Evolutionary conservation across 2,888 invertebrate genomes (phyloP), one percentile per base, ranked within the genome.

Genomic region (Caenorhabditis drosophilae): DNA sequence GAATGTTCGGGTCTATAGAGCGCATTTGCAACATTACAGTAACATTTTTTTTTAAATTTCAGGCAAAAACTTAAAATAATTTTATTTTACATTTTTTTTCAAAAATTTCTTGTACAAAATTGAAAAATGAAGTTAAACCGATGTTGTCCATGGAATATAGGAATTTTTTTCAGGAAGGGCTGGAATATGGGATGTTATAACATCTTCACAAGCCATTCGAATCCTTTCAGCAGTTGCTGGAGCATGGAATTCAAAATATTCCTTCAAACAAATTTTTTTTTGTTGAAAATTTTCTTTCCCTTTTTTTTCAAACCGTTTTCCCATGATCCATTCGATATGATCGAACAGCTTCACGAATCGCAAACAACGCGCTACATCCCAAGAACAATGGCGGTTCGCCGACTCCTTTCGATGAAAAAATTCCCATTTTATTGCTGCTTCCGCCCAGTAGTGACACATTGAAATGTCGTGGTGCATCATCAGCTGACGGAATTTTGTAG

Each of bases 341-440:
- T 73, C 88, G 87, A 52, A 96, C 89, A 0, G 95, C 95, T 46
- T 81, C 76, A 57, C 90, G 91, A 66, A 94, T 92, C 0, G 95
- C 95, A 83, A 92, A 94, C 84, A 91, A 91, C 0, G 89, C 89
- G 0, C 93, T 89, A n/a, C 90, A 88, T 22, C 93, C 92, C 68
- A 95, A 87, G 83, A 95, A 93, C 4, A 96, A 85, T 0, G 96
- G 96, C 0, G 96, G 96, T 84, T 97, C 96, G 0, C 96, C 96
- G 35, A 96, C 90, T 63, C 93, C 96, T 92, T 96, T 96, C 1
- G 95, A 96, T 0, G 95, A 94, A 84, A 91, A 95, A 7, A 96
- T 91, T 20, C 94, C 95, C 80, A 90, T 88, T 0, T 91, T 90
- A 86, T 96, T 96, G 1, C 91, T 89, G 27, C 90, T 90, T n/a